Evolutionary conservation across 1,140 invertebrate genomes (phyloP), one percentile per base, ranked within the genome.

Genomic region (Drosophila bifasciata): DNA sequence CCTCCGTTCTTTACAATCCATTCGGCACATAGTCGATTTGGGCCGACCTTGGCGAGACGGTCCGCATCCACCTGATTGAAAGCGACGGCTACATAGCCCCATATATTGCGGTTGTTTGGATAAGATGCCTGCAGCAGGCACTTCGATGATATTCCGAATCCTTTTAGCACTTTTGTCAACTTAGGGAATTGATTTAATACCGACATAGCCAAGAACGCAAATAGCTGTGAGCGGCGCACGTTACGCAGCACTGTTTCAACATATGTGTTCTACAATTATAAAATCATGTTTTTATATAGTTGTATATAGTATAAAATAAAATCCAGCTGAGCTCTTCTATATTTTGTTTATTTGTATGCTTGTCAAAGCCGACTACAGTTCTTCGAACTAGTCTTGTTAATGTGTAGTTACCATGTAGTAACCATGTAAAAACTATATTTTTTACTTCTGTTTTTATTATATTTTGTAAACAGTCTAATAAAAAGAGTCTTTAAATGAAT

Each of bases 1-100:
- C 95, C 96, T 7, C 96, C 96, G 92, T 96, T 96, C 76, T 94
- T 93, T 32, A 97, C 85, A 6, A 98, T 90, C 97, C 97, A 91
- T 43, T 91, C 91, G 16, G 91, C 90, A 36, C 91, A 91, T 0
- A 91, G 71, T 1, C 90, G 88, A 64, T 91, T 76, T 0, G 90
- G 76, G 1, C 91, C 91, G 5, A 91, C 89, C 23, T 74, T 68
- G 2, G 36, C 6, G 15, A 90, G 44, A 0, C 91, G 75, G 0
- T 90, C 70, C 0, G 44, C 48, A 6, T 91, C 91, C 2, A 91
- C 90, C 40, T 76, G 75, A 39, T 91, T 91, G 44, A 91, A 91
- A 4, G 91, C 91, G 13, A 90, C 53, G 0, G 89, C 85, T 13
- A 91, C 90, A 76, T 90, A 91, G 1, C 77, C 89, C 90, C 90